Evolutionary conservation across 2,113 vertebrate genomes (phyloP).

Genomic region (Bufo bufo): DNA sequence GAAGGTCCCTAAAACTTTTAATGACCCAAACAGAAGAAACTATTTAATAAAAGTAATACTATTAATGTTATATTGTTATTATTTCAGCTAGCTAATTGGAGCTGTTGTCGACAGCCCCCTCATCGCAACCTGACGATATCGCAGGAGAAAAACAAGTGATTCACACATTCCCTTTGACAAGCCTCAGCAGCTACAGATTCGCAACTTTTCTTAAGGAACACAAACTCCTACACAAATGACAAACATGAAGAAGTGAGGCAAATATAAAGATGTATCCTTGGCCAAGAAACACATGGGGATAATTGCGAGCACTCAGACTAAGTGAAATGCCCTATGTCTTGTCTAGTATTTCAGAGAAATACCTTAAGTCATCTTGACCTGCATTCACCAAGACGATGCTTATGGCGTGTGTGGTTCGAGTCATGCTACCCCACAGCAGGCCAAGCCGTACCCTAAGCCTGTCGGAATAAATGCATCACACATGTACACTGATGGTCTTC

Average conservation of each 20-base stretch:
- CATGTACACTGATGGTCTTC: slow-evolving; percentile 1
- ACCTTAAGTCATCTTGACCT: slow-evolving; percentile 35
- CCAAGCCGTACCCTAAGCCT: not conserved
- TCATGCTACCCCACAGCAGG: slow-evolving; percentile 36
- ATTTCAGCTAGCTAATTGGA: not conserved
- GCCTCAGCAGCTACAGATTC: slow-evolving; percentile 21
- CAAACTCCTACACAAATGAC: slow-evolving; percentile 20
- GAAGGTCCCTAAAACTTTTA: not conserved
- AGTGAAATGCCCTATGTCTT: slow-evolving; percentile 16
- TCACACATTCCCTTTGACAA: slow-evolving; percentile 35
- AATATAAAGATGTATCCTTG: not conserved
- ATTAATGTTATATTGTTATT: not conserved
- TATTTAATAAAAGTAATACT: not conserved
- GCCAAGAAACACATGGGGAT: slow-evolving; percentile 31
- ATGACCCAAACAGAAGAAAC: not conserved
- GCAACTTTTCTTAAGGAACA: slow-evolving; percentile 28
- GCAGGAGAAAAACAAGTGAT: slow-evolving; percentile 22
- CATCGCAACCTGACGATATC: not conserved
- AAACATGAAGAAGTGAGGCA: slow-evolving; percentile 18
- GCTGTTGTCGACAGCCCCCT: not conserved
- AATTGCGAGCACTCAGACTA: slow-evolving; percentile 25
- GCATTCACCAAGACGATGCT: slow-evolving; percentile 20
- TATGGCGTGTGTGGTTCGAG: slow-evolving; percentile 14
- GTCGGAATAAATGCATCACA: slow-evolving; percentile 38
- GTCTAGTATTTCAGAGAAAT: slow-evolving; percentile 45